These are phyloP conservation scores for Microctenopoma lineatum DNA, from an alignment of 2,797 vertebrate genomes.

Conservation along the genomic window DNA sequence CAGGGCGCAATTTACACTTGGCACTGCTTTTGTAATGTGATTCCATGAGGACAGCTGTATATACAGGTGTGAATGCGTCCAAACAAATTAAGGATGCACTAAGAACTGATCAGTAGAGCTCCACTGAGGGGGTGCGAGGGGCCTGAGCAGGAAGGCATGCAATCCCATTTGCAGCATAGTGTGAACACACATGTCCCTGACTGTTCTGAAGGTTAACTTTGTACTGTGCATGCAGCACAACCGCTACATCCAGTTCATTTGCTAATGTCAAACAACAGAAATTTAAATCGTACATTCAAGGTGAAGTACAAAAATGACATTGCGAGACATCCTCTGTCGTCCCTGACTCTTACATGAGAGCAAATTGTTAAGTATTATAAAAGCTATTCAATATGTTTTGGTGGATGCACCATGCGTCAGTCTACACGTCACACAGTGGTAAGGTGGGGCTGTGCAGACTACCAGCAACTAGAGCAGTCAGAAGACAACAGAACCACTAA, in stretches of 20 bases:
- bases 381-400: too few species aligned
- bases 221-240: slow-evolving; percentile 13
- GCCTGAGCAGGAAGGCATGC: slow-evolving; percentile 33
- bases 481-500: too few species aligned
- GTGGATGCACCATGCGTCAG: too few species aligned
- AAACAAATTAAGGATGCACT: slow-evolving; percentile 35
- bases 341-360: too few species aligned
- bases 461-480: background rate
- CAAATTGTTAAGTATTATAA: too few species aligned
- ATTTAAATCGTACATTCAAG: slow-evolving; percentile 7
- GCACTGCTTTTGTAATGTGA: slow-evolving; percentile 43
- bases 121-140: background rate
- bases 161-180: slow-evolving; percentile 31
- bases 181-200: slow-evolving; percentile 45
- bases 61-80: slow-evolving; percentile 62
- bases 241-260: slow-evolving; percentile 39
- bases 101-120: slow-evolving; percentile 26
- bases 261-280: slow-evolving; percentile 9
- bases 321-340: too few species aligned
- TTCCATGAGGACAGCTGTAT: slow-evolving; percentile 50
- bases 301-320: background rate
- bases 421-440: too few species aligned
- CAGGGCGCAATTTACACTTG: slow-evolving; percentile 16
- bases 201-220: slow-evolving; percentile 50
- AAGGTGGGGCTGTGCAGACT: too few species aligned